These are phyloP conservation scores for Aepyceros melampus DNA, from an alignment of 2,113 vertebrate genomes.

Conservation along the genomic window DNA sequence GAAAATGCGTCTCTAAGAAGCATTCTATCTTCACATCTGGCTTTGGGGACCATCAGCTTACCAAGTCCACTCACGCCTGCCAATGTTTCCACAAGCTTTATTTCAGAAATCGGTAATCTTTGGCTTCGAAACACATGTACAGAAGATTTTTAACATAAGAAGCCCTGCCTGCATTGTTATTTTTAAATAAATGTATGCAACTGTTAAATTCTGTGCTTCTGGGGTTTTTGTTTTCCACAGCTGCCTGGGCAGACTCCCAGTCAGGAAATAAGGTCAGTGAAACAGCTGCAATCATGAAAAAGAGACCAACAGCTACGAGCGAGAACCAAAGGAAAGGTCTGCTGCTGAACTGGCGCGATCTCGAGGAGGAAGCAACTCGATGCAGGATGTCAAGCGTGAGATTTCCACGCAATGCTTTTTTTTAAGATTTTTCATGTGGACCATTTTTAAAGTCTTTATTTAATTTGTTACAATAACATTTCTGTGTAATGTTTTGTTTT, in stretches of 20 bases:
- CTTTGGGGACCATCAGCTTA: slow-evolving; percentile 31
- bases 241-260: slow-evolving; percentile 74
- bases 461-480: not conserved
- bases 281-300: slow-evolving; percentile 72
- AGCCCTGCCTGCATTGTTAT: slow-evolving; percentile 68
- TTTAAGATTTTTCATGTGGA: not conserved
- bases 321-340: not conserved
- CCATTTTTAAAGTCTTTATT: not conserved
- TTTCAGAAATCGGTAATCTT: slow-evolving; percentile 70
- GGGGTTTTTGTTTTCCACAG: slow-evolving; percentile 74
- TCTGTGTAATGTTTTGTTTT: not conserved
- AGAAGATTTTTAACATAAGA: slow-evolving; percentile 72
- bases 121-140: slow-evolving; percentile 75
- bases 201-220: slow-evolving; percentile 70
- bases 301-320: not conserved
- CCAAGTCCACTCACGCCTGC: slow-evolving; percentile 42
- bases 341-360: not conserved
- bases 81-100: slow-evolving; percentile 66
- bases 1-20: slow-evolving; percentile 21
- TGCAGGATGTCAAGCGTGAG: accelerated
- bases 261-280: slow-evolving; percentile 73
- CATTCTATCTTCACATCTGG: slow-evolving; percentile 44
- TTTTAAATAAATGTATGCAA: slow-evolving; percentile 65
- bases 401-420: not conserved
- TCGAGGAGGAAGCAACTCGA: not conserved